Conservation (phyloP, 2,888 invertebrate species). For the Epirrhoe alternata region DNA sequence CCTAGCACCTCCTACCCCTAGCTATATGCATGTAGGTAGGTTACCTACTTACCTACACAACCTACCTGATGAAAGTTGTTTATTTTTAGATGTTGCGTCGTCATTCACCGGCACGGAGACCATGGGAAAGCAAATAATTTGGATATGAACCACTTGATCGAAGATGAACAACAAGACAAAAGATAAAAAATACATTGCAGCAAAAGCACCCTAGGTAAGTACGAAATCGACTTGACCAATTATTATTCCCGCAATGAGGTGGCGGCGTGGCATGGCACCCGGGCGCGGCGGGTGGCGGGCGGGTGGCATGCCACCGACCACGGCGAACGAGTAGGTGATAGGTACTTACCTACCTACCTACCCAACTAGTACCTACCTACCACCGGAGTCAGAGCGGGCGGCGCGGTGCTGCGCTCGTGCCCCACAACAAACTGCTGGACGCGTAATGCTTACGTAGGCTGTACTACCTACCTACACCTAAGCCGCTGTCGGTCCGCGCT, state of each 20-base stretch:
- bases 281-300: conserved; percentile 69
- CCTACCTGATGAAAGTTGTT: conserved; percentile 2
- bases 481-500: background rate
- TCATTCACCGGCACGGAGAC: background rate
- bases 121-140: background rate
- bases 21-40: too few species aligned
- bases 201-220: conserved; percentile 16
- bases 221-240: conserved; percentile 74
- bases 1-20: too few species aligned
- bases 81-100: conserved; percentile 1
- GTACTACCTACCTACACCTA: background rate
- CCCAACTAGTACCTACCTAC: conserved; percentile 19
- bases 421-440: conserved; percentile 84
- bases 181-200: background rate
- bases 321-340: conserved; percentile 70
- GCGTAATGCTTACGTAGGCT: conserved; percentile 81
- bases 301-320: conserved; percentile 71
- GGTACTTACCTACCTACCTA: conserved; percentile 16
- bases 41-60: conserved; percentile 5
- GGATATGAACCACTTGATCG: background rate
- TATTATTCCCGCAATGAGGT: conserved; percentile 80
- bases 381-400: conserved; percentile 55
- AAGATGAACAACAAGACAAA: too few species aligned
- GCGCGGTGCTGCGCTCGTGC: conserved; percentile 80
- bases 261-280: conserved; percentile 57